Base-by-base conservation (phyloP, 2,888 invertebrate species). In the Gymnosoma rotundatum region DNA sequence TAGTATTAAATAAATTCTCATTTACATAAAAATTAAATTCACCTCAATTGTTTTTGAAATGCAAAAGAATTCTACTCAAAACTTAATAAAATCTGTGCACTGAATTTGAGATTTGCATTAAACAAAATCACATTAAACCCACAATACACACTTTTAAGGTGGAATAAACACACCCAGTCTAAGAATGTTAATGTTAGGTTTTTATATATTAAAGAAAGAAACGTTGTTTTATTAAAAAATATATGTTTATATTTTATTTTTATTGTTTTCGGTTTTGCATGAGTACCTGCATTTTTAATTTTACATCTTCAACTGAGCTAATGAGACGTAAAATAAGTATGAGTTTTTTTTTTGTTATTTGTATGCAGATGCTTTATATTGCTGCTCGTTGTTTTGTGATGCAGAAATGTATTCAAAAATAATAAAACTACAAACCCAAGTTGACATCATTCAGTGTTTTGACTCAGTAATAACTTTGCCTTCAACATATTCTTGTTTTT, bases 271-370 rank as follows among this genome's bases (percentile, higher is more conserved):
- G 38, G 45, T 64, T 66, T 72, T 72, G 42, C 12, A 56, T 38
- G 45, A 64, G 66, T 67, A 66, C 78, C 50, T 69, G 50, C 52
- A 61, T 61, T 25, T 75, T 20, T 38, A 25, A 48, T 69, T 54
- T 32, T 70, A 45, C 45, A 54, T 70, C 42, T 78, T 45, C 66
- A 79, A 83, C 72, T 76, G 61, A 73, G 54, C 66, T 75, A 76
- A 69, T 64, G 66, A 79, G 72, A 70, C n/a, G 75, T 54, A 79
- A 79, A 83, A 79, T 60, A 60, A 79, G 75, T 79, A 79, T 60
- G 50, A 61, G 66, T 58, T 56, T 79, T 70, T 66, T 60, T 69
- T 54, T 61, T 78, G 75, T 70, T 25, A n/a, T n/a, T n/a, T n/a
- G n/a, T 4, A 12, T 45, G 9, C 74, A 48, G 42, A 12, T 18